These are phyloP conservation scores for Netelia inedita DNA, from an alignment of 2,888 invertebrate genomes.

Conservation along the genomic window DNA sequence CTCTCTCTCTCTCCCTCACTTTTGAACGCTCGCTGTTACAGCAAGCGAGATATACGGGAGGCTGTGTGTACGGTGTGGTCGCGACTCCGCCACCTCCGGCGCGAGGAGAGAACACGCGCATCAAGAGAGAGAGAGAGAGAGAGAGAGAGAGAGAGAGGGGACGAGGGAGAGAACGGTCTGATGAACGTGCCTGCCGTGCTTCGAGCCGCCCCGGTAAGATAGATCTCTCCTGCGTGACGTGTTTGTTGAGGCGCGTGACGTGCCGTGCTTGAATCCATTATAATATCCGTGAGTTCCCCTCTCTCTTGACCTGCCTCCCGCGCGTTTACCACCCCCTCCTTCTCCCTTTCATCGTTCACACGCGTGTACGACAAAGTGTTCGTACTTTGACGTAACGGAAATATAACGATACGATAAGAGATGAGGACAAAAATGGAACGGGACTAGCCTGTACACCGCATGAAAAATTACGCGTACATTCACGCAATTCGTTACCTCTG, in stretches of 20 bases:
- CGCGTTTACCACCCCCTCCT: not conserved
- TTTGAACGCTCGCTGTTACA: slow-evolving; percentile 39
- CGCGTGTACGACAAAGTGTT: too few species aligned
- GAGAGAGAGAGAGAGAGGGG: slow-evolving; percentile 33
- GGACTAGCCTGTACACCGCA: too few species aligned
- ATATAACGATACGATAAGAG: too few species aligned
- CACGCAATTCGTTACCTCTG: too few species aligned
- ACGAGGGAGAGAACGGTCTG: not conserved
- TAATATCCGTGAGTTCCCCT: slow-evolving; percentile 64
- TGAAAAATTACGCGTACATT: too few species aligned
- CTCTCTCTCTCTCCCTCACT: not conserved
- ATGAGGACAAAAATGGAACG: too few species aligned
- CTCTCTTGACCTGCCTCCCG: slow-evolving; percentile 37
- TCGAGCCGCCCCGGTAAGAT: slow-evolving; percentile 71
- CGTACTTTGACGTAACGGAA: too few species aligned
- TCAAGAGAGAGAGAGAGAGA: slow-evolving; percentile 26
- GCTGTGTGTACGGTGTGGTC: slow-evolving; percentile 51
- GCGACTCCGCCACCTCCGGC: slow-evolving; percentile 38
- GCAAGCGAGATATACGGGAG: slow-evolving; percentile 53
- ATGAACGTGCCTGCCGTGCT: slow-evolving; percentile 61
- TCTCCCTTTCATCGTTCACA: not conserved
- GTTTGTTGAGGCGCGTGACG: slow-evolving; percentile 75
- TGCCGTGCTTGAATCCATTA: slow-evolving; percentile 73
- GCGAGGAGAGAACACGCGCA: slow-evolving; percentile 29
- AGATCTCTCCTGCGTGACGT: slow-evolving; percentile 77